These are phyloP conservation scores for Diadophis punctatus DNA, from an alignment of 2,113 vertebrate species.

Conservation along the genomic window DNA sequence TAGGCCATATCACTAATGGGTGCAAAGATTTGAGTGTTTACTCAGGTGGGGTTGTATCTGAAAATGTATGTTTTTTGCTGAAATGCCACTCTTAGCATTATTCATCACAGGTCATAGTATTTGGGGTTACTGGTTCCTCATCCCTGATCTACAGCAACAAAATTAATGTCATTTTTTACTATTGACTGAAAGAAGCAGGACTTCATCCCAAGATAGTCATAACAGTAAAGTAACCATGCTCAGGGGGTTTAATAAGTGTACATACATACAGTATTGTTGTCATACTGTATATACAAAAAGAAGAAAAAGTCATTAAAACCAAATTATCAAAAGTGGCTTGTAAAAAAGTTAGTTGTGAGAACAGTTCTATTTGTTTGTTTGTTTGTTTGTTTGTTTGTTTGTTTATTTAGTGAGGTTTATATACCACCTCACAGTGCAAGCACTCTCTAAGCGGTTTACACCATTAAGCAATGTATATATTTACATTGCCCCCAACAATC, in stretches of 20 bases:
- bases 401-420: no score
- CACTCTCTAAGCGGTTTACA: no score
- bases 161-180: background rate
- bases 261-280: background rate
- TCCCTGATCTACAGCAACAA: background rate
- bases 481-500: no score
- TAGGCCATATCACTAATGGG: background rate
- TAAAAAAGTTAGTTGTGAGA: background rate
- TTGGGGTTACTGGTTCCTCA: background rate
- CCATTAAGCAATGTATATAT: no score
- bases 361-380: no score
- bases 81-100: background rate
- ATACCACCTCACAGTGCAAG: no score
- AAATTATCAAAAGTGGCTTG: background rate
- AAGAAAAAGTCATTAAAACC: background rate
- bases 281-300: background rate
- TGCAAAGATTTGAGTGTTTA: background rate
- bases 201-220: background rate
- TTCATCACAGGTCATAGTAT: background rate
- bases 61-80: background rate
- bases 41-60: background rate
- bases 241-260: background rate
- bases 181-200: background rate
- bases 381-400: no score
- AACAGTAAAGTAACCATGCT: background rate